These are phyloP conservation scores for Leptinotarsa texana DNA, from an alignment of 1,140 invertebrate genomes.

Conservation along the genomic window DNA sequence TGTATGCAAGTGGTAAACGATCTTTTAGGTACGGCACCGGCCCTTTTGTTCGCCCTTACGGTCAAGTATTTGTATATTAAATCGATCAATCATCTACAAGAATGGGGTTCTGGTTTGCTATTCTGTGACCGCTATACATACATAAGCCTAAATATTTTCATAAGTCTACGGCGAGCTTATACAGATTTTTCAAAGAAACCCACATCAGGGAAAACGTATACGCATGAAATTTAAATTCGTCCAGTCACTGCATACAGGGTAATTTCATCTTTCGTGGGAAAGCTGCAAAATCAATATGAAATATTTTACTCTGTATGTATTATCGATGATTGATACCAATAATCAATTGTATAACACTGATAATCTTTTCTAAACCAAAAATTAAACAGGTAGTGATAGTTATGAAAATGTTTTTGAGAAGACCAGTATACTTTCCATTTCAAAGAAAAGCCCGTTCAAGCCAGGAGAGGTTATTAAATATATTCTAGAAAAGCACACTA, in stretches of 20 bases:
- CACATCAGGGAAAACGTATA: slow-evolving; percentile 34
- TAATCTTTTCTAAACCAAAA: no score
- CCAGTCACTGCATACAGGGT: slow-evolving; percentile 10
- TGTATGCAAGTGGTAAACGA: slow-evolving; percentile 56
- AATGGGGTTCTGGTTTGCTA: slow-evolving; percentile 49
- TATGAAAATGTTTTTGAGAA: no score
- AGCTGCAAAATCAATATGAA: no score
- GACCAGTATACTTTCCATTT: no score
- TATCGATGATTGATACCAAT: no score
- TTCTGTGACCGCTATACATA: slow-evolving; percentile 47
- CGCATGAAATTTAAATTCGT: slow-evolving; percentile 29
- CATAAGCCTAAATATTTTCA: slow-evolving; percentile 51
- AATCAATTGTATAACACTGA: no score
- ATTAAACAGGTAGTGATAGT: no score
- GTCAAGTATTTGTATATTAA: slow-evolving; percentile 58
- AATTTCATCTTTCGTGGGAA: no score
- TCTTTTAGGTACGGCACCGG: slow-evolving; percentile 51
- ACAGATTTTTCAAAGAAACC: slow-evolving; percentile 34
- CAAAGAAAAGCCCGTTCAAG: no score
- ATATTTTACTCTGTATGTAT: no score
- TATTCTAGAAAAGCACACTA: no score
- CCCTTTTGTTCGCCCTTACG: slow-evolving; percentile 54
- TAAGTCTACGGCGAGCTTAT: slow-evolving; percentile 27
- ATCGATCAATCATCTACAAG: slow-evolving; percentile 56
- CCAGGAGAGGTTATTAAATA: no score